Conservation (phyloP, 2,797 vertebrate genomes). For the Anguilla megastoma region DNA sequence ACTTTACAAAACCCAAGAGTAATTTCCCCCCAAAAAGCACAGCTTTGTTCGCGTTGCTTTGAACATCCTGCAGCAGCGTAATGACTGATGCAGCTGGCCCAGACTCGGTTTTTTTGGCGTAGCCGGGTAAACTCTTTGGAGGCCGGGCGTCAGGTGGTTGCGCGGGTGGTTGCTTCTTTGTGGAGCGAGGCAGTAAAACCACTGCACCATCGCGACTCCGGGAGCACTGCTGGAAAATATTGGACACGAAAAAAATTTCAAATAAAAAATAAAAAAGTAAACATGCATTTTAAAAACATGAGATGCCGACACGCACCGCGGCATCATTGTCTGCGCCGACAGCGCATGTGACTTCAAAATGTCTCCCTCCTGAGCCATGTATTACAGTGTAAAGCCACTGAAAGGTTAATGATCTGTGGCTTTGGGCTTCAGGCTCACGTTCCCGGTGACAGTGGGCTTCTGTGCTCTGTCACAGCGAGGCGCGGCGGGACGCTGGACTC, state of each 20-base stretch:
- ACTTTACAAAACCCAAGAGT: background rate
- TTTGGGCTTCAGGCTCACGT: slow-evolving; percentile 34
- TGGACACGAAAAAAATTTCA: background rate
- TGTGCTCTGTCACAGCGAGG: slow-evolving; percentile 46
- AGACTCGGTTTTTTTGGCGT: background rate
- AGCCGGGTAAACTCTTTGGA: background rate
- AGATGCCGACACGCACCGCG: background rate
- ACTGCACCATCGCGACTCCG: background rate
- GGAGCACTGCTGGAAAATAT: background rate
- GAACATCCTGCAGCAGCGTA: background rate
- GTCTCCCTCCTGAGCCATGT: slow-evolving; percentile 51
- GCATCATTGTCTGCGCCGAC: background rate
- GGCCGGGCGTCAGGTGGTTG: background rate
- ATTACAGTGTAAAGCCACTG: slow-evolving; percentile 58
- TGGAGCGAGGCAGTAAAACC: background rate
- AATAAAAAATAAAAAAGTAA: background rate
- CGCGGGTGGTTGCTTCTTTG: slow-evolving; percentile 3
- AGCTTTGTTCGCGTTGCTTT: background rate
- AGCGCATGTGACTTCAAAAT: slow-evolving; percentile 48
- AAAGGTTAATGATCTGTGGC: slow-evolving; percentile 60
- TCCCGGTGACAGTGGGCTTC: slow-evolving; percentile 51
- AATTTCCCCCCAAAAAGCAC: too few relatives aligned
- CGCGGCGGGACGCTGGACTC: slow-evolving; percentile 35
- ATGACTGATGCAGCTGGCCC: background rate
- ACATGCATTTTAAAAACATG: background rate